Evolutionary conservation across 2,113 vertebrate species (phyloP).

Genomic region (Dascyllus trimaculatus): DNA sequence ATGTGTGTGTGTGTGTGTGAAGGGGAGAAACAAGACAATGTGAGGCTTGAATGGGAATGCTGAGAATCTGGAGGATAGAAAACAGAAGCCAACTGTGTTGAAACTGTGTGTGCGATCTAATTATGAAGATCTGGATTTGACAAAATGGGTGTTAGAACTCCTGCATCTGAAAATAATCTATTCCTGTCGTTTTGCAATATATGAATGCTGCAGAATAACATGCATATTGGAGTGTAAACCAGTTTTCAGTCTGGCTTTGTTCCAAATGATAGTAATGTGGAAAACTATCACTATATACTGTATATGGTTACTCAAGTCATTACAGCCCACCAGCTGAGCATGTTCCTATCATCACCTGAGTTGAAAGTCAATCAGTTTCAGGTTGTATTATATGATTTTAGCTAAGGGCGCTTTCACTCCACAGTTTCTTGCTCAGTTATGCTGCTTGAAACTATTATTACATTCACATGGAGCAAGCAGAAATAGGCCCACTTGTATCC

Average conservation of each 20-base stretch:
- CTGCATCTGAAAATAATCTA: slow-evolving; percentile 8
- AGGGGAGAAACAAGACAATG: slow-evolving; percentile 1
- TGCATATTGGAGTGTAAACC: not conserved
- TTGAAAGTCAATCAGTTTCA: not conserved
- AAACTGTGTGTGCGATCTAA: slow-evolving; percentile 1
- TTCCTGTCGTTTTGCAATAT: not conserved
- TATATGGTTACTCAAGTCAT: not conserved
- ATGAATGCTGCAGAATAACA: not conserved
- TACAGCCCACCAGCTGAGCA: not conserved
- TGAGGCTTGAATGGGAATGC: not conserved
- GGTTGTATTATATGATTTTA: not conserved
- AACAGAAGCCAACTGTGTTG: not conserved
- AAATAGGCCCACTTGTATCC: too few relatives aligned
- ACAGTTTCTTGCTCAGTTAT: too few relatives aligned
- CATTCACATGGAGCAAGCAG: not conserved
- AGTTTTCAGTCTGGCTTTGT: not conserved
- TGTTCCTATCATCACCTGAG: not conserved
- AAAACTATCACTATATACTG: not conserved
- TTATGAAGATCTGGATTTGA: slow-evolving; percentile 12
- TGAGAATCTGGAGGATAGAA: not conserved
- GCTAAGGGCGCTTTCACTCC: not conserved
- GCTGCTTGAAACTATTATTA: not conserved
- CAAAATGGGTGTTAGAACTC: slow-evolving; percentile 11
- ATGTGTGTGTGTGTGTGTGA: not conserved
- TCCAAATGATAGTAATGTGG: not conserved